These are phyloP conservation scores for Lasioglossum albipes DNA, from an alignment of 1,140 invertebrate genomes.

Conservation along the genomic window DNA sequence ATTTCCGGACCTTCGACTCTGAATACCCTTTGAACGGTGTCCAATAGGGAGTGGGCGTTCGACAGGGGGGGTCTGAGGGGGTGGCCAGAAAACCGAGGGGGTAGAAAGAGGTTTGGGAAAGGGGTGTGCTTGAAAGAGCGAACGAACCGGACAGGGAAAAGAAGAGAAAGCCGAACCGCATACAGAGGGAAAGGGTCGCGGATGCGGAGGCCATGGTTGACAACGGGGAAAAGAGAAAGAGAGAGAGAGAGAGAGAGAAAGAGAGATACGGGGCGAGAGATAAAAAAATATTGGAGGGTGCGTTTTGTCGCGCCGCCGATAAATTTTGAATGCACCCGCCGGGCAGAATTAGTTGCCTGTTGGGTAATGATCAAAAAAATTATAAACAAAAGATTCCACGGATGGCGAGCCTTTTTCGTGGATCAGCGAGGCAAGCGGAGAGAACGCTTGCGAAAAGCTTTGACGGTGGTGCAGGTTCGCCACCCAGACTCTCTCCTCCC, in stretches of 20 bases:
- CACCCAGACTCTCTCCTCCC: slow-evolving; percentile 42
- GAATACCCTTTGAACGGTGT: slow-evolving; percentile 66
- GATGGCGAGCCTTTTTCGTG: slow-evolving; percentile 80
- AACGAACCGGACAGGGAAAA: slow-evolving; percentile 26
- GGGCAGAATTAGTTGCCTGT: slow-evolving; percentile 75
- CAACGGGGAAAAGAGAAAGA: not conserved
- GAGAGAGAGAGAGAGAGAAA: too few species aligned
- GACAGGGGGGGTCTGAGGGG: too few species aligned
- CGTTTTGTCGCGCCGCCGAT: slow-evolving; percentile 62
- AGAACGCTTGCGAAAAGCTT: slow-evolving; percentile 74
- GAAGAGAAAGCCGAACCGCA: slow-evolving; percentile 15
- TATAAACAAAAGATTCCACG: slow-evolving; percentile 81
- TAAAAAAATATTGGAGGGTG: slow-evolving; percentile 61
- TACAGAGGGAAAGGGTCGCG: slow-evolving; percentile 2
- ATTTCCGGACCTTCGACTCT: slow-evolving; percentile 62
- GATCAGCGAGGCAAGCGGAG: slow-evolving; percentile 78
- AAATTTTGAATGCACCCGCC: slow-evolving; percentile 72
- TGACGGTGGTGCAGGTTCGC: slow-evolving; percentile 71
- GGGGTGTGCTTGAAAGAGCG: slow-evolving; percentile 53
- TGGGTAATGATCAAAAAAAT: slow-evolving; percentile 80
- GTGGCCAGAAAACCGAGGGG: not conserved
- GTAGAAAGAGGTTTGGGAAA: not conserved
- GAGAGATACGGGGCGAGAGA: slow-evolving; percentile 15
- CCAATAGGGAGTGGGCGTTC: slow-evolving; percentile 37
- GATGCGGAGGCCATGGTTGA: not conserved